Base-by-base conservation (phyloP, 2,113 vertebrate species). In the Melanostigma gelatinosum region DNA sequence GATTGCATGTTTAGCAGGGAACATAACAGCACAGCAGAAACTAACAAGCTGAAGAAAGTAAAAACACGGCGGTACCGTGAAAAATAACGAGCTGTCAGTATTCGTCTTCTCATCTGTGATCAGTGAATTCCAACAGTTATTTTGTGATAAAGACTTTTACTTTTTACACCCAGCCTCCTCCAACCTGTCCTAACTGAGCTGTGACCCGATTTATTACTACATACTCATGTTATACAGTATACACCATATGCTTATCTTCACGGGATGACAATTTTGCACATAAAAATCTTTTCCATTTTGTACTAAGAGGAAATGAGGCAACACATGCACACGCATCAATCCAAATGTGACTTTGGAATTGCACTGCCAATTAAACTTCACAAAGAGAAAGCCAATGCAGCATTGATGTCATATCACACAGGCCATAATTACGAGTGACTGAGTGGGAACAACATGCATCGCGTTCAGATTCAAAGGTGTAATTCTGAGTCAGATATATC, bases 361-460 rank as follows among this genome's bases (percentile, higher is more conserved):
- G 34, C 27, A 24, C 40, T 1, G 63, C 64, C 84, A 86, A 80
- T 85, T 82, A 71, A 84, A 69, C 8, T 64, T 72, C 32, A 61
- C 71, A 81, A 52, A 73, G 16, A 72, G 16, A 63, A 34, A 78
- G 65, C 60, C 72, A 71, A 60, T 54, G 40, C 20, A 54, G 58
- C 42, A 6, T 42, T 71, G 32, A 60, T 75, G 44, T 75, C 66
- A 24, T 61, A 69, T 79, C 70, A 75, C 16, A 58, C 48, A 32
- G 42, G 52, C 52, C 18, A 54, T 65, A 77, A 74, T 74, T 71
- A 73, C 8, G 7, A 66, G 66, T 67, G 80, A 46, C 84, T 12
- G n/a, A 75, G 68, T 52, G 67, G 61, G 68, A 76, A 29, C 60
- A 64, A 70, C 70, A 57, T 72, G 83, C 62, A 66, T 71, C 32